A percentile compares a stretch with the other conserved stretches of the same genome.
phyloP scores from a whole-genome alignment of 2,888 invertebrate species.

The Noctua janthe region DNA sequence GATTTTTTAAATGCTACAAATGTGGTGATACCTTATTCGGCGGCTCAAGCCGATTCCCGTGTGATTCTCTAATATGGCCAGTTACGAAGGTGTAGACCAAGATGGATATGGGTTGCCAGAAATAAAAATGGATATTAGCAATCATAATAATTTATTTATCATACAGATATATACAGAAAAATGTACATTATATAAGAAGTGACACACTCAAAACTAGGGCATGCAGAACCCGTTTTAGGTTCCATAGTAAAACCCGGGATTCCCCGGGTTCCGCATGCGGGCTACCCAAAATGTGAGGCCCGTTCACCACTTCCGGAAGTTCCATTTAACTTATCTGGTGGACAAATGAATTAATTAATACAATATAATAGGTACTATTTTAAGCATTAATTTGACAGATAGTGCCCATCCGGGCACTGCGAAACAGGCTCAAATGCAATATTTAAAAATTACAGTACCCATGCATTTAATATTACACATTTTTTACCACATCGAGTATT shows the following conservation, averaged over 20 bases:
- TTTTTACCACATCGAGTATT: background rate
- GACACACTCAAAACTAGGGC: background rate
- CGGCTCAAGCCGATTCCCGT: background rate
- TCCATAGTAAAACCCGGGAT: no score
- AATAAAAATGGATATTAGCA: slow-evolving; percentile 40
- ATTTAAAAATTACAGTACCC: background rate
- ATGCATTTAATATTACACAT: background rate
- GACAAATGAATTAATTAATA: no score
- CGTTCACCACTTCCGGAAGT: background rate
- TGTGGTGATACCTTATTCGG: background rate
- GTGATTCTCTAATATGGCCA: background rate
- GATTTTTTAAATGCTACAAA: background rate
- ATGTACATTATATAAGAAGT: slow-evolving; percentile 26
- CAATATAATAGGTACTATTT: background rate
- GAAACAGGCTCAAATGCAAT: background rate
- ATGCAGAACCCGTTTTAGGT: no score
- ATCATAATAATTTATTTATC: slow-evolving; percentile 60
- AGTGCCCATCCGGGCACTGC: background rate
- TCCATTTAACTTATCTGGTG: no score
- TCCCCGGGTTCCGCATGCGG: no score
- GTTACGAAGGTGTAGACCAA: background rate
- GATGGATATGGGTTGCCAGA: background rate
- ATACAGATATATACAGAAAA: slow-evolving; percentile 44
- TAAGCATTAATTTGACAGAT: background rate
- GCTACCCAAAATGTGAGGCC: background rate